Percentiles rank a stretch among this genome's conserved stretches.
phyloP scores from a whole-genome alignment of 2,888 invertebrate species.

The Acheta domesticus region DNA sequence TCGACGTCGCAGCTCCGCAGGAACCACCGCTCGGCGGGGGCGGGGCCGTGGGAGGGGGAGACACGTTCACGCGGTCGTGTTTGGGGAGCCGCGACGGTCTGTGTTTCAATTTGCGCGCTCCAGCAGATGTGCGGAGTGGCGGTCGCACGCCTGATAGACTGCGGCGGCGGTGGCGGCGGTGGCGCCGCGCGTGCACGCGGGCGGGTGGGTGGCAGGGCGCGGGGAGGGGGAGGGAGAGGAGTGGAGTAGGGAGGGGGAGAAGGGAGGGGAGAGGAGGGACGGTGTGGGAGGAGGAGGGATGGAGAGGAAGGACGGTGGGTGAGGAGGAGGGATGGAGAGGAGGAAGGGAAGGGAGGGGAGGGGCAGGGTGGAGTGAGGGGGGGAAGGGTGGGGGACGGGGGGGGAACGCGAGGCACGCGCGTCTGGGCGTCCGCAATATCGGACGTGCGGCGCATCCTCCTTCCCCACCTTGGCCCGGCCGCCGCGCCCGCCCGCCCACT shows the following conservation, averaged over 20 bases:
- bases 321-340: too few species aligned
- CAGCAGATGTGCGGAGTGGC: background rate
- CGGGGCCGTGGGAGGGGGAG: background rate
- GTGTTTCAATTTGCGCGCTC: slow-evolving; percentile 3
- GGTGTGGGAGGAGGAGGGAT: too few species aligned
- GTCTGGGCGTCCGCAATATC: background rate
- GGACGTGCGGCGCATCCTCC: background rate
- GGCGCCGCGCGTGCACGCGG: background rate
- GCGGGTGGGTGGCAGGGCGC: background rate
- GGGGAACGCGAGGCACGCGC: background rate
- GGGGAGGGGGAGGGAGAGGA: too few species aligned
- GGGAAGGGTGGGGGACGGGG: background rate
- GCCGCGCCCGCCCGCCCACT: too few species aligned
- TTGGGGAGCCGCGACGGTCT: background rate
- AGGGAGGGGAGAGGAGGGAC: too few species aligned
- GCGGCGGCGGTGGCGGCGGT: background rate
- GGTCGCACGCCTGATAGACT: too few species aligned
- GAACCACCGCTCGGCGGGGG: background rate
- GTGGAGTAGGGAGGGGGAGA: too few species aligned
- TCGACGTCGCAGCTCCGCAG: background rate
- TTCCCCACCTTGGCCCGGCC: background rate
- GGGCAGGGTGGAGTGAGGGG: background rate
- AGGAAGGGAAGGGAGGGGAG: background rate
- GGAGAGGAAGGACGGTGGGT: too few species aligned
- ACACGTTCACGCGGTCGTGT: background rate